Base-by-base conservation (phyloP, 1,140 invertebrate species). In the Phthorimaea operculella region DNA sequence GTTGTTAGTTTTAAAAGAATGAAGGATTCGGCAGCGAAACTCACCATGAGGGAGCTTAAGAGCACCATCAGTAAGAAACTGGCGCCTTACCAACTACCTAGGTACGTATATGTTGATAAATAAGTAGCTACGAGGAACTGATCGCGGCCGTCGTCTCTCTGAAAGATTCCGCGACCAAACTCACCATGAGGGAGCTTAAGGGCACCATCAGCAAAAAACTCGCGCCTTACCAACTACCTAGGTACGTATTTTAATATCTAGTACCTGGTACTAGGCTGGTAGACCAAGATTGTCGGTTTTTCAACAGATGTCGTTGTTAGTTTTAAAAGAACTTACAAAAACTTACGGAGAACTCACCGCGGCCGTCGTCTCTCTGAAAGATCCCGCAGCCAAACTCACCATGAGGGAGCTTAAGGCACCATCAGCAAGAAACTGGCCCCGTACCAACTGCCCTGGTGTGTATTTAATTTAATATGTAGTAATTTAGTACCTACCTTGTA, bases 101-200 rank as follows among this genome's bases (percentile, higher is more conserved):
- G n/a, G n/a, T n/a, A n/a, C n/a, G n/a, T n/a, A n/a, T n/a, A n/a
- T n/a, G n/a, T n/a, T n/a, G n/a, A n/a, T n/a, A n/a, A n/a, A n/a
- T n/a, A n/a, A n/a, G n/a, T n/a, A n/a, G n/a, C n/a, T 95, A 91
- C 89, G 95, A 95, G 15, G 92, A 97, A 80, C 91, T 90, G 59
- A 89, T 96, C 51, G 88, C 88, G 9, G 91, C 93, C 1, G 86
- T 95, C 5, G 82, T 95, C 0, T 67, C 72, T 7, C 18, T 76
- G 0, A 79, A 77, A 47, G 72, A 75, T 0, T 61, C 72, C 5
- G 4, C 1, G 10, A 36, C 47, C 0, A 62, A 50, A 4, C 4
- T 83, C 4, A 73, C 70, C 0, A 39, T 85, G 0, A 60, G 59
- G 10, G 78, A 85, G 6, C 11, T 85, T 0, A 80, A 76, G 51